Percentiles rank a stretch among this genome's conserved stretches.
Evolutionary conservation across 2,113 vertebrate species (phyloP).

Genomic region (Clarias batrachus): DNA sequence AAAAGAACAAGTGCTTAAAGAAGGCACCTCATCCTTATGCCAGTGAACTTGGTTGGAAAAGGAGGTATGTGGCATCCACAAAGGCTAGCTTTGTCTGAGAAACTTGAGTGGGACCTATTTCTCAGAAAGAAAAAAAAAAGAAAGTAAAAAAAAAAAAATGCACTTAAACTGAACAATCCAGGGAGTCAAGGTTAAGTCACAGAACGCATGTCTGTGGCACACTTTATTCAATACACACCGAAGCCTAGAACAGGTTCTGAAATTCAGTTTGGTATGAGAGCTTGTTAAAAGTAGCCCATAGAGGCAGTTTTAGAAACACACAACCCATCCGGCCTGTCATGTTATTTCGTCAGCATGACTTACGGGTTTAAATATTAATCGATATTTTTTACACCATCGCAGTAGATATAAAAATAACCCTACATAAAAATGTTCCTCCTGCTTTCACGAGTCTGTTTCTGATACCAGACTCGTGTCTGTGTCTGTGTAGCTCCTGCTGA

Average conservation of each 20-base stretch:
- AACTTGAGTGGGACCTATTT: slow-evolving; percentile 14
- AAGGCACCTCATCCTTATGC: slow-evolving; percentile 22
- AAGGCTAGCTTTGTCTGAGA: slow-evolving; percentile 20
- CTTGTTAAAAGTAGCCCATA: slow-evolving; percentile 26
- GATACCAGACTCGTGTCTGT: slow-evolving; percentile 20
- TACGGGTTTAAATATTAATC: not conserved
- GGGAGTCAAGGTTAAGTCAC: slow-evolving; percentile 16
- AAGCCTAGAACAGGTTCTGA: slow-evolving; percentile 20
- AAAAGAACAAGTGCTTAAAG: slow-evolving; percentile 43
- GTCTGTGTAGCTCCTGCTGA: slow-evolving; percentile 27
- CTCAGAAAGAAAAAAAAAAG: not conserved
- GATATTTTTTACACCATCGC: not conserved
- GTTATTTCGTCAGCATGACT: not conserved
- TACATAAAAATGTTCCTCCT: slow-evolving; percentile 16
- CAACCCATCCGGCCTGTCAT: not conserved
- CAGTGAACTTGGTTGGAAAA: slow-evolving; percentile 28
- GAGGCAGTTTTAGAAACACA: slow-evolving; percentile 23
- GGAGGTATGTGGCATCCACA: slow-evolving; percentile 30
- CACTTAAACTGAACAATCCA: not conserved
- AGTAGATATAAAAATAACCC: slow-evolving; percentile 2
- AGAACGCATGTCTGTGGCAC: not conserved
- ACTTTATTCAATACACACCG: slow-evolving; percentile 28
- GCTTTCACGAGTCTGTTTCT: not conserved
- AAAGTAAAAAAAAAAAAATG: not conserved
- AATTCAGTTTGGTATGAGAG: slow-evolving; percentile 14